These are phyloP conservation scores for Micromussa lordhowensis DNA, from an alignment of 92 coral and sea anemone species.

Conservation along the genomic window DNA sequence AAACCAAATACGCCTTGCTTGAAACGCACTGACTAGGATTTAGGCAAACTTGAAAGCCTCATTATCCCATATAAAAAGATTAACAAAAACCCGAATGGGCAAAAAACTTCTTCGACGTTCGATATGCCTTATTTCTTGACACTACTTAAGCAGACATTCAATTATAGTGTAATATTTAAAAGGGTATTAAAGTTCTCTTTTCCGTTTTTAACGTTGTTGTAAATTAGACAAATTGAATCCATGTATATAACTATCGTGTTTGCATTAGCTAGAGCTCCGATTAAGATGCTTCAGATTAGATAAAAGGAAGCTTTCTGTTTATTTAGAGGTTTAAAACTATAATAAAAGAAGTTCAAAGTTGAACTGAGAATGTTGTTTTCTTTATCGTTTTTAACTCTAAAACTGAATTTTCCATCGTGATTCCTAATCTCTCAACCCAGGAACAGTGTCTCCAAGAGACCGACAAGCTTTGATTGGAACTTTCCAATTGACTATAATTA, in stretches of 20 bases:
- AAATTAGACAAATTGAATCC: neutral
- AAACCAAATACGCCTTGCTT: neutral
- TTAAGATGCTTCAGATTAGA: neutral
- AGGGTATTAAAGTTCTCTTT: neutral
- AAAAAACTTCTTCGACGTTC: neutral
- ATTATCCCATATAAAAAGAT: neutral
- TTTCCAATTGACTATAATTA: neutral
- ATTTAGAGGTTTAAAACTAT: neutral
- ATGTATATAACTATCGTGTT: neutral
- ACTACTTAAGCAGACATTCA: neutral
- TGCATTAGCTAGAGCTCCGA: neutral
- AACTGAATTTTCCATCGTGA: neutral
- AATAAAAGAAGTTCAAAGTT: constrained; percentile 4
- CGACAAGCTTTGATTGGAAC: neutral
- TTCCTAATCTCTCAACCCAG: neutral
- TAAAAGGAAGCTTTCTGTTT: neutral
- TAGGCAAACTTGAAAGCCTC: neutral
- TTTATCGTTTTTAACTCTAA: neutral
- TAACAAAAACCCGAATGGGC: neutral
- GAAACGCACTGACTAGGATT: neutral
- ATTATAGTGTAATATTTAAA: neutral
- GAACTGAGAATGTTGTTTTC: neutral
- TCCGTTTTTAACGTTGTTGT: neutral
- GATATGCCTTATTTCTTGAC: neutral
- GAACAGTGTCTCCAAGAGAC: neutral